Conservation (phyloP, 1,140 invertebrate genomes). For the Drosophila bocqueti region DNA sequence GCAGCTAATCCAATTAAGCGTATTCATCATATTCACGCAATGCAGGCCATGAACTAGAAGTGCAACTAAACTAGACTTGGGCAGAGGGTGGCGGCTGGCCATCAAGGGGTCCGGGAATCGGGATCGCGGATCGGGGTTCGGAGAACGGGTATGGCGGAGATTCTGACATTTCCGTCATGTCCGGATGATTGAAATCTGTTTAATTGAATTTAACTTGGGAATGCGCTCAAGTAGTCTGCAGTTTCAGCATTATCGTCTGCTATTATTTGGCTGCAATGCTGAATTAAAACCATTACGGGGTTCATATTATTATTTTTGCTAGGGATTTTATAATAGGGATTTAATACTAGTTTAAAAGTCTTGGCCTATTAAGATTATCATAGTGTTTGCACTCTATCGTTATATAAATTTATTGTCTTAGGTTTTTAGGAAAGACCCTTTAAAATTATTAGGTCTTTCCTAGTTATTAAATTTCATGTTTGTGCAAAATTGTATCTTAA, state of each 20-base stretch:
- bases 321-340: background rate
- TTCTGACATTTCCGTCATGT: conserved; percentile 76
- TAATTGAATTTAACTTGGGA: conserved; percentile 59
- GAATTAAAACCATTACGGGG: too few relatives aligned
- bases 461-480: background rate
- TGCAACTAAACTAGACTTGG: conserved; percentile 26
- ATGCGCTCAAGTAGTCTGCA: background rate
- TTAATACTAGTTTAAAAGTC: too few relatives aligned
- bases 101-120: conserved; percentile 1
- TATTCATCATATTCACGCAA: conserved; percentile 78
- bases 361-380: too few relatives aligned
- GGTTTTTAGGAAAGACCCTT: too few relatives aligned
- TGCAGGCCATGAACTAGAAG: conserved; percentile 76
- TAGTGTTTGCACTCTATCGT: too few relatives aligned
- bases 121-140: background rate
- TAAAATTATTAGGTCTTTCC: too few relatives aligned
- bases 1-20: conserved; percentile 75
- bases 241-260: background rate
- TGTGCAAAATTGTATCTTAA: background rate
- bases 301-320: background rate
- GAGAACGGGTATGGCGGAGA: conserved; percentile 31
- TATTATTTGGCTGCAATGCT: background rate
- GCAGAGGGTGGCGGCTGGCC: conserved; percentile 13
- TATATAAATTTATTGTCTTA: too few relatives aligned
- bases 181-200: conserved; percentile 71